Evolutionary conservation across 2,888 invertebrate genomes (phyloP), one percentile per base, ranked within the genome.

Genomic region (Xanthorhoe designata): DNA sequence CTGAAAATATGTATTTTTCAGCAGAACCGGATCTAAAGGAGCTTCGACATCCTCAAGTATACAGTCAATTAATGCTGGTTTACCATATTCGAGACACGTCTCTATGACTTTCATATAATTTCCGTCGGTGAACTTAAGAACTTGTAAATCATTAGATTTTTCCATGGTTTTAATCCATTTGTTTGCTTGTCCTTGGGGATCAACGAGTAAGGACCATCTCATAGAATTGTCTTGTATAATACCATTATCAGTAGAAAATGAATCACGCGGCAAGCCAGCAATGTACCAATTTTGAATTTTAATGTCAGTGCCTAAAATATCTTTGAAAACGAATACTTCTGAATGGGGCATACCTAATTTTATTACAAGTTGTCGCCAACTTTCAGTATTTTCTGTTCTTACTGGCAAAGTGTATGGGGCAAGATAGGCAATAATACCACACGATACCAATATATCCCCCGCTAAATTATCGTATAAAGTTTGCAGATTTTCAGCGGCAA

Each of bases 201-300:
- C 97, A 62, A 98, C 95, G 78, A 97, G 95, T 70, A 98, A 90
- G 6, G 97, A 97, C 96, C 96, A 96, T 65, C 96, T 93, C 86
- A 96, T 95, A 0, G 97, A 96, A 80, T 95, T 96, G 77, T 96
- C 96, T 87, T 97, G 96, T 78, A 98, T 97, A 57, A 98, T 96
- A 58, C 96, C 97, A 88, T 98, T 98, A 80, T 98, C 97, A 50
- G 96, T 96, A 0, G 97, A 97, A 89, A 97, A 97, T 7, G 94
- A 92, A 88, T 98, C 98, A 74, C 96, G 94, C 0, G 98, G 97
- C 64, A 98, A 90, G 1, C 97, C 97, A 67, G 95, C 95, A 73
- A 97, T 97, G 80, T 96, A 96, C 98, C 98, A 98, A 69, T 96
- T 95, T 88, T 98, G 97, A 75, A 97, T 97, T 85, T 96, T 96